These are phyloP conservation scores for Heterocephalus glaber DNA, from an alignment of 2,113 vertebrate genomes.

Conservation along the genomic window DNA sequence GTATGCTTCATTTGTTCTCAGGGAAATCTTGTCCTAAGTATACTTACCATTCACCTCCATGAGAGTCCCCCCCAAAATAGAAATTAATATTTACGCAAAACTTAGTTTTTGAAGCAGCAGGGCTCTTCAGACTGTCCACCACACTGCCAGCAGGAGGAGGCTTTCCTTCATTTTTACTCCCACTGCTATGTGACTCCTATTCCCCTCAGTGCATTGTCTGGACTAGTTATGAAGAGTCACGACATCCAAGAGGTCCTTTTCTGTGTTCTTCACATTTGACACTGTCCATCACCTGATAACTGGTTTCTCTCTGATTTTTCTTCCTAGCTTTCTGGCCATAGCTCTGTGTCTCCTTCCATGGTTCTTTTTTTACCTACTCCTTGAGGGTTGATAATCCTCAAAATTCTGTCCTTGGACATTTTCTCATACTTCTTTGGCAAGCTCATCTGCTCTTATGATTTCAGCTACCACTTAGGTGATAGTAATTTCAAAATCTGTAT, in stretches of 20 bases:
- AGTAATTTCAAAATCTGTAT: not conserved
- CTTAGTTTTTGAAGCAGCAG: slow-evolving; percentile 24
- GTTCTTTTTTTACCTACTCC: not conserved
- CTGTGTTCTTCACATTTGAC: not conserved
- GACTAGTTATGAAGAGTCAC: not conserved
- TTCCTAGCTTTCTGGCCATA: not conserved
- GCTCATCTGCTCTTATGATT: not conserved
- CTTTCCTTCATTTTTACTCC: not conserved
- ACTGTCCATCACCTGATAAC: not conserved
- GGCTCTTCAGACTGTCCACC: not conserved
- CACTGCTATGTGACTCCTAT: not conserved
- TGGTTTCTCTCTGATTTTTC: slow-evolving; percentile 27
- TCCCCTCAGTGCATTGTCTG: not conserved
- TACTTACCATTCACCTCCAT: not conserved
- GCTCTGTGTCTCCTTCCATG: not conserved
- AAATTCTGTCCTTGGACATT: not conserved
- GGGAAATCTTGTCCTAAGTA: not conserved
- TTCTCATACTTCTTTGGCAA: slow-evolving; percentile 23
- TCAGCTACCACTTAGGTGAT: not conserved
- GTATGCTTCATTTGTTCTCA: not conserved
- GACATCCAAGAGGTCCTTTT: not conserved
- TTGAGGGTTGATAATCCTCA: slow-evolving; percentile 12
- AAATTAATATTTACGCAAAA: not conserved
- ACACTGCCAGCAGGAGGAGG: not conserved
- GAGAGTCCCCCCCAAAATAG: slow-evolving; percentile 27